These are phyloP conservation scores for Fabriciana adippe DNA, from an alignment of 2,888 invertebrate species.

Conservation along the genomic window DNA sequence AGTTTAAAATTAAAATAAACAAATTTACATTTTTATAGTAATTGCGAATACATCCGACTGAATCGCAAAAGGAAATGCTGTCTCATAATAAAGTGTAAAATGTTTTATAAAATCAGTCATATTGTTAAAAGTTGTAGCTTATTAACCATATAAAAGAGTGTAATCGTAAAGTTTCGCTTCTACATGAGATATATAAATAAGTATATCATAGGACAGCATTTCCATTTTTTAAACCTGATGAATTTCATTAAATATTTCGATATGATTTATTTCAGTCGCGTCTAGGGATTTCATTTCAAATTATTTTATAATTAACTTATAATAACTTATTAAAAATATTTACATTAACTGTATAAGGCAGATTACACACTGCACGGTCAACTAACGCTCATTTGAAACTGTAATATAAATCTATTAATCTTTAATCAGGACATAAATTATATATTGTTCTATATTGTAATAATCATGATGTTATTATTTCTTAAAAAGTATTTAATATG, in stretches of 20 bases:
- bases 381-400: too few relatives aligned
- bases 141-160: slow-evolving; percentile 34
- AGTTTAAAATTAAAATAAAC: slow-evolving; percentile 28
- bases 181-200: slow-evolving; percentile 26
- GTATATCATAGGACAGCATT: slow-evolving; percentile 47
- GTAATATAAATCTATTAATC: too few relatives aligned
- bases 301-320: slow-evolving; percentile 60
- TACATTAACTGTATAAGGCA: slow-evolving; percentile 59
- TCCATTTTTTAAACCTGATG: slow-evolving; percentile 35
- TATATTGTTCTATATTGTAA: too few relatives aligned
- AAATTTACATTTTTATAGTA: slow-evolving; percentile 30
- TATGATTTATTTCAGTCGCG: slow-evolving; percentile 61
- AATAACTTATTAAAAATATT: slow-evolving; percentile 75
- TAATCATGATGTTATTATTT: too few relatives aligned
- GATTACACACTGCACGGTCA: slow-evolving; percentile 31
- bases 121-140: slow-evolving; percentile 27
- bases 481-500: not conserved
- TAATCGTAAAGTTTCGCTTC: slow-evolving; percentile 34
- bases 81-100: slow-evolving; percentile 40
- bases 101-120: slow-evolving; percentile 39
- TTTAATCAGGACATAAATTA: too few relatives aligned
- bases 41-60: slow-evolving; percentile 17
- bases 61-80: slow-evolving; percentile 43
- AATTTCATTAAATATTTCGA: slow-evolving; percentile 31
- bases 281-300: slow-evolving; percentile 62